These are phyloP conservation scores for Invenusta paracnida DNA, from an alignment of 2,888 invertebrate species.

Conservation along the genomic window DNA sequence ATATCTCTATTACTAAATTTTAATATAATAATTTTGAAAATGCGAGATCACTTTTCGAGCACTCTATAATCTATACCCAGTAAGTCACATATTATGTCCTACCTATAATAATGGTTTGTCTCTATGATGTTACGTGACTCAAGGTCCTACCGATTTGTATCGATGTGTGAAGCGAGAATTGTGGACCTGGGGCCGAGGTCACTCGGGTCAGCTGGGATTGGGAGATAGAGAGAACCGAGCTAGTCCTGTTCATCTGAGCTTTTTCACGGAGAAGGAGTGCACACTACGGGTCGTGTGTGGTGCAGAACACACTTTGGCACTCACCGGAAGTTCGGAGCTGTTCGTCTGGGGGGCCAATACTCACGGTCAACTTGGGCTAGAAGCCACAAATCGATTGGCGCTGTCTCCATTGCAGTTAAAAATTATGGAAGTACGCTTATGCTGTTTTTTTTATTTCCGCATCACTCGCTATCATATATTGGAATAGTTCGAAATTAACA, in stretches of 20 bases:
- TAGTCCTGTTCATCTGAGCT: neutral
- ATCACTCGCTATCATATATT: too few species aligned
- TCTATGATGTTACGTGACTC: too few species aligned
- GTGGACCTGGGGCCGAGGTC: neutral
- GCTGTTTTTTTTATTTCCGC: neutral
- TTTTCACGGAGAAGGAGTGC: neutral
- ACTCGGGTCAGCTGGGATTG: neutral
- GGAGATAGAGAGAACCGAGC: neutral
- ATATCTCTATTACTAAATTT: too few species aligned
- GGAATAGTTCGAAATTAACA: too few species aligned
- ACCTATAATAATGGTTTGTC: too few species aligned
- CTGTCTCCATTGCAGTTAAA: neutral
- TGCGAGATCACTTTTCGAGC: too few species aligned
- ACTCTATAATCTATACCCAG: too few species aligned
- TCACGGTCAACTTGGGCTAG: conserved; percentile 7
- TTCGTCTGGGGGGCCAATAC: conserved; percentile 16
- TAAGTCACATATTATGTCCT: too few species aligned
- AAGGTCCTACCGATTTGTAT: neutral
- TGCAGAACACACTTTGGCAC: conserved; percentile 21
- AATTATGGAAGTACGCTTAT: neutral
- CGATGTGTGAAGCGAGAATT: neutral
- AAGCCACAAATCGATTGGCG: neutral
- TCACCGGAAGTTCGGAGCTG: neutral
- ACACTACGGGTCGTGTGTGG: conserved; percentile 8
- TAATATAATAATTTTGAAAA: too few species aligned